Evolutionary conservation across 1,140 invertebrate species (phyloP), one percentile per base, ranked within the genome.

Genomic region (Parapsyche elsis): DNA sequence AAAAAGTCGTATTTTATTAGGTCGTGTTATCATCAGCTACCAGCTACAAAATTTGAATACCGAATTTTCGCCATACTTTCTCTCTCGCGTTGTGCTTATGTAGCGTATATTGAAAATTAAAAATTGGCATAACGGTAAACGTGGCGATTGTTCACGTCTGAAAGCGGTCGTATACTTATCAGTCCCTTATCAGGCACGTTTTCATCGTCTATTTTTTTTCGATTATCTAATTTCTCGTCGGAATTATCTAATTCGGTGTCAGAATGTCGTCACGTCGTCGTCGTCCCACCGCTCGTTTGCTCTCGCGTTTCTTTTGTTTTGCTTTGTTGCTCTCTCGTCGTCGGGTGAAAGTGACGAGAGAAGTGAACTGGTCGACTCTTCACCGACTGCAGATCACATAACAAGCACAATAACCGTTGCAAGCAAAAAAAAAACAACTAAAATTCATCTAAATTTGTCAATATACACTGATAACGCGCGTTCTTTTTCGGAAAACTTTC

Each of bases 281-380:
- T 53, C 71, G 46, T 74, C n/a, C n/a, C 16, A 26, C 64, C 64
- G 64, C 14, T 23, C 12, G 12, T 70, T n/a, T 12, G 16, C 16
- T 70, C 64, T 23, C 64, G n/a, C 24, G n/a, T 75, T 19, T 26
- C 46, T 53, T 75, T 75, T 57, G 23, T 75, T 75, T 75, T 75
- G 24, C 53, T 49, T 75, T 59, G 46, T 24, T 16, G 73, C 38
- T 49, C 45, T 10, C 10, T 71, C 19, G 26, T 61, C n/a, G 16
- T 21, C 38, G 24, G 44, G 71, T 73, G 71, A 73, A 73, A 73
- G 71, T 73, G 71, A 73, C 23, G 44, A 73, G 45, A 45, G 16
- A 38, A 38, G 30, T 38, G 30, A 38, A 38, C 30, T 38, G 30
- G 30, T 7, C 44, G 45, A 24, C 21, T 24, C 64, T 67, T 23